phyloP scores from a whole-genome alignment of 2,888 invertebrate genomes.

The Drosophila aldrichi region DNA sequence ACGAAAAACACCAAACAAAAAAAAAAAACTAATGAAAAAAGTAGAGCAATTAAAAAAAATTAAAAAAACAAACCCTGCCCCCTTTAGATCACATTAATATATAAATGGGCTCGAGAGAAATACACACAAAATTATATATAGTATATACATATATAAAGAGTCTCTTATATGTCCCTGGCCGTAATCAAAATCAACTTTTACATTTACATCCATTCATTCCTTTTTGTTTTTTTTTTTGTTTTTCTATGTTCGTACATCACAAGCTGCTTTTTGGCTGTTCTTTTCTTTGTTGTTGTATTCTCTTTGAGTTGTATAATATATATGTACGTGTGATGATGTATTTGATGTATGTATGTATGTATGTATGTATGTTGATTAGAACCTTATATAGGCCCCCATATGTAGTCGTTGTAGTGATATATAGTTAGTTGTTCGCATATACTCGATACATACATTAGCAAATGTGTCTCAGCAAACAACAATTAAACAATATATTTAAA shows the following conservation, averaged over 20 bases:
- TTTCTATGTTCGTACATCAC: slow-evolving; percentile 5
- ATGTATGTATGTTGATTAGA: slow-evolving; percentile 2
- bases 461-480: background rate
- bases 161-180: background rate
- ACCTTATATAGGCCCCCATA: slow-evolving; percentile 16
- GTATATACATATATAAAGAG: background rate
- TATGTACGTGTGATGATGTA: background rate
- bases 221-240: background rate
- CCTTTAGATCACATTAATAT: slow-evolving; percentile 1
- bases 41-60: slow-evolving; percentile 1
- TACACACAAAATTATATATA: background rate
- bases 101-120: slow-evolving; percentile 12
- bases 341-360: slow-evolving; percentile 5
- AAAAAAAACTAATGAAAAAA: slow-evolving; percentile 6
- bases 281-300: background rate
- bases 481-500: background rate
- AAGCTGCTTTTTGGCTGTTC: background rate
- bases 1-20: slow-evolving; percentile 12
- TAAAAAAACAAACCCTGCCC: background rate
- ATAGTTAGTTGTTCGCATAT: slow-evolving; percentile 17
- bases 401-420: slow-evolving; percentile 44
- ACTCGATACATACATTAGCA: slow-evolving; percentile 13
- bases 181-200: background rate
- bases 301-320: background rate
- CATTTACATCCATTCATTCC: background rate